Conservation (phyloP, 2,797 vertebrate genomes). For the Cercopithecus mitis region DNA sequence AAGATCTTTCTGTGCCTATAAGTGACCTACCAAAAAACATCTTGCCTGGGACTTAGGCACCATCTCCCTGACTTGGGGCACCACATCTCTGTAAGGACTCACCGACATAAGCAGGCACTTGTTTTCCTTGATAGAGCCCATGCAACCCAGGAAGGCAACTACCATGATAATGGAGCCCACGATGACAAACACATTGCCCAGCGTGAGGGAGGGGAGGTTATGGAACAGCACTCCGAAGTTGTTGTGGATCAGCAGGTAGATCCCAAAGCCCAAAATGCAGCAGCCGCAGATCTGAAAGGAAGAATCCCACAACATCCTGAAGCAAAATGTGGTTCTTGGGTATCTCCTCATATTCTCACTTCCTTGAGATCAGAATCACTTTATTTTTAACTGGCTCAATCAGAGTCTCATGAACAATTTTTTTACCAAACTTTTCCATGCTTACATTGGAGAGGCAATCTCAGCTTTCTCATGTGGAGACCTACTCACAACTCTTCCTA, state of each 20-base stretch:
- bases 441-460: neutral
- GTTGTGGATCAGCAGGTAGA: slow-evolving; percentile 76
- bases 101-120: slow-evolving; percentile 83
- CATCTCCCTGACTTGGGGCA: neutral
- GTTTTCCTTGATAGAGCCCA: slow-evolving; percentile 84
- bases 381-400: neutral
- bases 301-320: neutral
- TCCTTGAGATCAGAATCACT: neutral
- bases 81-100: slow-evolving; percentile 52
- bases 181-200: slow-evolving; percentile 78
- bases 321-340: neutral
- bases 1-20: neutral
- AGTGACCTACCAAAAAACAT: neutral
- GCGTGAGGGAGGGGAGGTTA: slow-evolving; percentile 71
- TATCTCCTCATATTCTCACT: neutral
- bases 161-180: slow-evolving; percentile 83
- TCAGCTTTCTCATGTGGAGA: neutral
- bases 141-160: slow-evolving; percentile 83
- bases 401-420: neutral
- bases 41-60: neutral
- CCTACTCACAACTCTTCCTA: neutral
- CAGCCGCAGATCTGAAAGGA: slow-evolving; percentile 79
- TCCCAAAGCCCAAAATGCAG: slow-evolving; percentile 79
- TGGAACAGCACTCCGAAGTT: slow-evolving; percentile 73
- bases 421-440: neutral